A percentile compares a stretch with the other conserved stretches of the same genome.
These are phyloP conservation scores for Hemaris fuciformis DNA, from an alignment of 2,888 invertebrate genomes.

Conservation along the genomic window DNA sequence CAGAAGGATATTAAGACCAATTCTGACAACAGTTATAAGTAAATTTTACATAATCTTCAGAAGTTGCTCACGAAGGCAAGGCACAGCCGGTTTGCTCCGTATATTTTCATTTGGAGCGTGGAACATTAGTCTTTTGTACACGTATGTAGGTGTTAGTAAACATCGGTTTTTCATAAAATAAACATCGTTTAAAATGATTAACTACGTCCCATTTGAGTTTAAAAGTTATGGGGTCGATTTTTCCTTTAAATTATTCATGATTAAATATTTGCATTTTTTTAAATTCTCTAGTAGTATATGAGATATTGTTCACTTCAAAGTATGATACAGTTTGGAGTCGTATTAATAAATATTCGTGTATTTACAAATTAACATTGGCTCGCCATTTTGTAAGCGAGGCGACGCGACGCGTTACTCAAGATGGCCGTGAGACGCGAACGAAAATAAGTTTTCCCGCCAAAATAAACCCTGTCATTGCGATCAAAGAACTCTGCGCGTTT, in stretches of 20 bases:
- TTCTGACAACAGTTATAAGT: too few relatives aligned
- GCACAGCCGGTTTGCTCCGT: not conserved
- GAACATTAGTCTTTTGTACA: not conserved
- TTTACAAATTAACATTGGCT: not conserved
- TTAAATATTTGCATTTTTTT: too few relatives aligned
- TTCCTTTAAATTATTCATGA: too few relatives aligned
- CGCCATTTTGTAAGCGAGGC: constrained; percentile 13
- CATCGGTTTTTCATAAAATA: not conserved
- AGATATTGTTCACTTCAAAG: too few relatives aligned
- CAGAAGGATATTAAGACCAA: too few relatives aligned
- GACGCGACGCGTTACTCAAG: constrained; percentile 18
- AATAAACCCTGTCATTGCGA: constrained; percentile 50
- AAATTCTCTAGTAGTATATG: too few relatives aligned
- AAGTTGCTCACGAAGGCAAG: not conserved
- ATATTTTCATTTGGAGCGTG: not conserved
- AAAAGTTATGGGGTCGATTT: too few relatives aligned
- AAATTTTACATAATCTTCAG: not conserved
- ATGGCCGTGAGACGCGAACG: constrained; percentile 31
- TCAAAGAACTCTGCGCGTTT: constrained; percentile 40
- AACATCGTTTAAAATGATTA: not conserved
- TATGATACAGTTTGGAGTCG: too few relatives aligned
- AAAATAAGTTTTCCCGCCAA: constrained; percentile 49
- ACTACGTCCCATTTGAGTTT: too few relatives aligned
- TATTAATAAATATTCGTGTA: too few relatives aligned
- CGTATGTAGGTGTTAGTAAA: not conserved